Base-by-base conservation (phyloP, 2,797 vertebrate species). In the Epinephelus coioides region DNA sequence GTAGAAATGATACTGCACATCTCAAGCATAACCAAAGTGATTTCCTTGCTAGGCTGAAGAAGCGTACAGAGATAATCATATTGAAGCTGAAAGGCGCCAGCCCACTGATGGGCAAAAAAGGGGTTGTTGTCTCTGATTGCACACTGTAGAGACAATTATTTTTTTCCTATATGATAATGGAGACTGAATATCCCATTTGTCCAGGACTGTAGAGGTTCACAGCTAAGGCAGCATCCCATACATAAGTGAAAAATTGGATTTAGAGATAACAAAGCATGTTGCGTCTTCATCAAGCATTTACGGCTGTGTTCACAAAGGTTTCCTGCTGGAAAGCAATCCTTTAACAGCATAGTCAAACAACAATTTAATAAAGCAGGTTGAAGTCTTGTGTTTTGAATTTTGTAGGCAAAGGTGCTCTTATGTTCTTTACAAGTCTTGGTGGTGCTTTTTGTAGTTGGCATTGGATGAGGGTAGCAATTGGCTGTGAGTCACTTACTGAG, bases 11-110 rank as follows among this genome's bases (percentile, higher is more conserved):
- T 43, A 53, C 5, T 7, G 12, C 72, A 47, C 55, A 71, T 21
- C 47, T 53, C 3, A n/a, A 83, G 55, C 67, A 54, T 34, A 65
- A 62, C 71, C 30, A 63, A 80, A 64, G 66, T n/a, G 79, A 84
- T 87, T 86, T 69, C 15, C 19, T 69, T 21, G 65, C 65, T 15
- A 9, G 14, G 74, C 53, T 77, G 54, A 56, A 67, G 66, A 65
- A 34, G 64, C 25, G 2, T 6, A 5, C 2, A 43, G n/a, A 62
- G 55, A 62, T 51, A 69, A 82, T 84, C 46, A 40, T n/a, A 34
- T 57, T 55, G 54, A 69, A 79, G 25, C 18, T 74, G 64, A 70
- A 54, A 54, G 30, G 30, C 0, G 3, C 30, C 40, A 60, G 47
- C 38, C 17, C 17, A 44, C 55, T 30, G 30, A 40, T 34, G n/a